A percentile compares a stretch with the other conserved stretches of the same genome.
Evolutionary conservation across 2,888 invertebrate genomes (phyloP).

Genomic region (Steinernema scapterisci): DNA sequence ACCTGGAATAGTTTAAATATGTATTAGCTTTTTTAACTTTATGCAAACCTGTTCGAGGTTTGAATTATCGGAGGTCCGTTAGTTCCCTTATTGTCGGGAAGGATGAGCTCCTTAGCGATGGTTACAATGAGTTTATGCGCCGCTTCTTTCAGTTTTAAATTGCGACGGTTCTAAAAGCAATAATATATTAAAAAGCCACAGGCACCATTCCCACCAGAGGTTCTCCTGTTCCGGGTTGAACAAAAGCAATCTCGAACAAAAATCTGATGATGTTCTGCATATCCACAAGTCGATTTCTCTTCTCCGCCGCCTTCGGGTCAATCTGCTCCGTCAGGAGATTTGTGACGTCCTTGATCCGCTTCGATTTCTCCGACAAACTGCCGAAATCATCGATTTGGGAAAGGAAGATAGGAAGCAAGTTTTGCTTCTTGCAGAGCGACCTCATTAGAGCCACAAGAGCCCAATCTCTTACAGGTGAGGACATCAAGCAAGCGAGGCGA

Average conservation of each 20-base stretch:
- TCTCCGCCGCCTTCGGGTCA: constrained; percentile 17
- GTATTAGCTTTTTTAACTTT: not conserved
- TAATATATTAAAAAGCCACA: not conserved
- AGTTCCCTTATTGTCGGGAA: constrained; percentile 42
- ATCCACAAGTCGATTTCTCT: constrained; percentile 12
- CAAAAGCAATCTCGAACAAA: constrained; percentile 59
- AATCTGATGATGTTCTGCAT: constrained; percentile 51
- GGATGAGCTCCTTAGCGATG: constrained; percentile 76
- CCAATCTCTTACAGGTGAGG: constrained; percentile 67
- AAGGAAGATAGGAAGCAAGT: not conserved
- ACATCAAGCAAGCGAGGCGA: constrained; percentile 42
- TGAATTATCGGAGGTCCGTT: constrained; percentile 71
- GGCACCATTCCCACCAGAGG: not conserved
- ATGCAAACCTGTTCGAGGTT: constrained; percentile 77
- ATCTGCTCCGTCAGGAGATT: constrained; percentile 19
- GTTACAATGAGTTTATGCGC: constrained; percentile 70
- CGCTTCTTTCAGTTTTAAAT: constrained; percentile 37
- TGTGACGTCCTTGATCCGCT: constrained; percentile 13
- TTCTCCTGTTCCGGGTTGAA: not conserved
- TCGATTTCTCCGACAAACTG: not conserved
- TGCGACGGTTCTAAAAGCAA: constrained; percentile 35
- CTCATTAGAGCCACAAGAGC: constrained; percentile 74
- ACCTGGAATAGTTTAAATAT: constrained; percentile 69
- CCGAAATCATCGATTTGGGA: not conserved
- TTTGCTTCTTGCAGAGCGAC: constrained; percentile 15